phyloP scores from a whole-genome alignment of 2,797 vertebrate genomes.

The Apogon hyalosoma region DNA sequence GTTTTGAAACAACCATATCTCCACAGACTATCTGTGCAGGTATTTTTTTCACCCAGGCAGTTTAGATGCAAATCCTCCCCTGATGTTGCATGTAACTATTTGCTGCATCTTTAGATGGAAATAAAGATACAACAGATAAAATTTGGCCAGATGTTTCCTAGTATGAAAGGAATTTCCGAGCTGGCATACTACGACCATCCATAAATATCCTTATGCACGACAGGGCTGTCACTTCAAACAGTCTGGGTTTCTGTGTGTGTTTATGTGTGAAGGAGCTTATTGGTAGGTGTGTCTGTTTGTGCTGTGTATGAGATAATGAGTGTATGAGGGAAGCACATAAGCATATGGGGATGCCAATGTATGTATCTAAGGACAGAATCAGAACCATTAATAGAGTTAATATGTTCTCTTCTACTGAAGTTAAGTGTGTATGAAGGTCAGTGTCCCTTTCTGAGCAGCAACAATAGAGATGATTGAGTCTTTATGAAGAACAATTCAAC shows the following conservation, averaged over 20 bases:
- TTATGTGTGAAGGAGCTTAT: slow-evolving; percentile 16
- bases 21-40: background rate
- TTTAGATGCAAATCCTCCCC: slow-evolving; percentile 9
- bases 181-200: slow-evolving; percentile 58
- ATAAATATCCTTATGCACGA: slow-evolving; percentile 65
- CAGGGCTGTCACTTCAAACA: slow-evolving; percentile 49
- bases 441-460: too few species aligned
- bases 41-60: slow-evolving; percentile 4
- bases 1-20: background rate
- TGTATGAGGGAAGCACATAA: background rate
- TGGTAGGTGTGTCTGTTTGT: background rate
- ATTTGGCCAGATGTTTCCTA: slow-evolving; percentile 67
- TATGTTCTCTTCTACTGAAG: background rate
- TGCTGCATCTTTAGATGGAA: slow-evolving; percentile 64
- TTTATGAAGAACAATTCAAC: background rate
- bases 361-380: background rate
- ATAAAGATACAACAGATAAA: slow-evolving; percentile 64
- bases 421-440: background rate
- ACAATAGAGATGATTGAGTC: background rate
- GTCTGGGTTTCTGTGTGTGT: slow-evolving; percentile 15
- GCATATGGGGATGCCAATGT: background rate
- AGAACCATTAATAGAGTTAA: background rate
- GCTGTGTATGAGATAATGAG: background rate
- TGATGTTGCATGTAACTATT: slow-evolving; percentile 50
- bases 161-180: slow-evolving; percentile 70